These are phyloP conservation scores for Cariama cristata DNA, from an alignment of 2,113 vertebrate species.

Conservation along the genomic window DNA sequence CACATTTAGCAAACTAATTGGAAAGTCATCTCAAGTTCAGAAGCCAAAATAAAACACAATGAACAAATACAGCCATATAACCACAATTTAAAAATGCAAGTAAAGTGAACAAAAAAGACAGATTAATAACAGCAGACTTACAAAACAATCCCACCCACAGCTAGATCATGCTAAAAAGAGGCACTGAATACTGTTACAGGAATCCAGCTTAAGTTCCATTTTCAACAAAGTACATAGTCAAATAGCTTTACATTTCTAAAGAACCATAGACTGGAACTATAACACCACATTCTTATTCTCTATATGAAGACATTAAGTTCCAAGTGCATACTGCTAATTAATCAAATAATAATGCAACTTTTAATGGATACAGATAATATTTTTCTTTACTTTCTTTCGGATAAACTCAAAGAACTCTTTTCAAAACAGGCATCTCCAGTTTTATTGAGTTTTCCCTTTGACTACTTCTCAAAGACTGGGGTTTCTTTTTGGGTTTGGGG, in stretches of 20 bases:
- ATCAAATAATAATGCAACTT: background rate
- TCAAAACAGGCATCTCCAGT: background rate
- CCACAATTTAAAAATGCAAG: background rate
- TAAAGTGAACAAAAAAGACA: background rate
- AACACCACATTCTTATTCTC: background rate
- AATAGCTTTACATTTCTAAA: background rate
- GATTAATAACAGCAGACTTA: background rate
- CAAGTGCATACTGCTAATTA: background rate
- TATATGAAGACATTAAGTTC: background rate
- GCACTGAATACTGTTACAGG: background rate
- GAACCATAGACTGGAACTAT: background rate
- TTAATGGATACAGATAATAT: background rate
- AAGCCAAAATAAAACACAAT: slow-evolving; percentile 21
- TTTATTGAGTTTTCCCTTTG: background rate
- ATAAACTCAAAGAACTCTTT: background rate
- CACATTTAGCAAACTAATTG: background rate
- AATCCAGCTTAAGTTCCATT: background rate
- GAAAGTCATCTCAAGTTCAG: background rate
- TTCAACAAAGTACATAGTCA: background rate
- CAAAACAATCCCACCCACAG: slow-evolving; percentile 22
- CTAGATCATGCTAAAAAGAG: background rate
- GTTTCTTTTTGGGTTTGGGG: background rate
- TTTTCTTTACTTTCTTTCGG: background rate
- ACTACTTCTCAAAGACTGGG: background rate
- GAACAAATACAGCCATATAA: background rate